Evolutionary conservation across 1,140 invertebrate genomes (phyloP).

Genomic region (Phortica variegata): DNA sequence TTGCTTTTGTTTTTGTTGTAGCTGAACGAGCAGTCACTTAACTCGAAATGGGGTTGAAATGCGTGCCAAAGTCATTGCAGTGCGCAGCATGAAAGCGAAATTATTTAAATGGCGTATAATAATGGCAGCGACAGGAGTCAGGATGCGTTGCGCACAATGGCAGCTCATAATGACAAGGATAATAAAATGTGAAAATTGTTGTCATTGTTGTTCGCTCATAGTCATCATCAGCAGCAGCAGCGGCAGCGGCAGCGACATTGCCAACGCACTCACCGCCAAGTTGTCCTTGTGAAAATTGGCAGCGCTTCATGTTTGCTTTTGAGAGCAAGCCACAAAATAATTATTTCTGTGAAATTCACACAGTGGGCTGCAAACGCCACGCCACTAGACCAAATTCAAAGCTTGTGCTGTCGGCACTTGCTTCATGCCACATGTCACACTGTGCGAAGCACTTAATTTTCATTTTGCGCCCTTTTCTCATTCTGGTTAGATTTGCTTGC

Average conservation of each 20-base stretch:
- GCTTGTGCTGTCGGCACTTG: too few relatives aligned
- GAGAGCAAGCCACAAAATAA: neutral
- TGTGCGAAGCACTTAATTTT: too few relatives aligned
- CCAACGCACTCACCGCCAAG: slow-evolving; percentile 2
- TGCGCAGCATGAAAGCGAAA: slow-evolving; percentile 45
- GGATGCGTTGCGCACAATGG: slow-evolving; percentile 14
- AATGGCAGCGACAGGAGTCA: slow-evolving; percentile 41
- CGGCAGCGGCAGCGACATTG: too few relatives aligned
- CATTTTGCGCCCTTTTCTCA: too few relatives aligned
- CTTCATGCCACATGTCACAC: too few relatives aligned
- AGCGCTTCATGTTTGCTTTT: neutral
- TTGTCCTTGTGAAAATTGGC: slow-evolving; percentile 7
- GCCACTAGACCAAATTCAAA: too few relatives aligned
- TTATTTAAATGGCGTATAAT: slow-evolving; percentile 58
- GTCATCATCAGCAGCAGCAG: too few relatives aligned
- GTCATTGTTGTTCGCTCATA: slow-evolving; percentile 35
- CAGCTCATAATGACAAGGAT: slow-evolving; percentile 53
- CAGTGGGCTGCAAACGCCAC: too few relatives aligned
- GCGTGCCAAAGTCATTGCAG: slow-evolving; percentile 9
- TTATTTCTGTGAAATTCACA: too few relatives aligned
- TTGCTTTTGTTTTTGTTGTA: slow-evolving; percentile 1
- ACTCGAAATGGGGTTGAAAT: slow-evolving; percentile 21
- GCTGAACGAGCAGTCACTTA: neutral
- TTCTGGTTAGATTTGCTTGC: too few relatives aligned
- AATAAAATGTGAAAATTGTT: slow-evolving; percentile 53